A percentile compares a stretch with the other conserved stretches of the same genome.
phyloP scores from a whole-genome alignment of 35 echinoderm and acorn worm genomes.

The Lytechinus pictus region DNA sequence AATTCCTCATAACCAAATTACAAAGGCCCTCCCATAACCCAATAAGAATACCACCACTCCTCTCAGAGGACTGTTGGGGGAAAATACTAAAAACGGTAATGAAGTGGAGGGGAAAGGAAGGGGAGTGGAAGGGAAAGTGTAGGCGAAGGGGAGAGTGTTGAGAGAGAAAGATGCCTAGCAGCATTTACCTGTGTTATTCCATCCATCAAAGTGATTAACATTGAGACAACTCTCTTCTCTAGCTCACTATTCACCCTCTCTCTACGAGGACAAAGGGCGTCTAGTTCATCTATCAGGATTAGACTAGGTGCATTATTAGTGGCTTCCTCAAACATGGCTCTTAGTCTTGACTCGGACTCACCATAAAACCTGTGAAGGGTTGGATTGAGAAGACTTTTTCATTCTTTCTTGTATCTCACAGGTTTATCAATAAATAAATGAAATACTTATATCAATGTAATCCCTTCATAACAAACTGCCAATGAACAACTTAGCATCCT shows the following conservation, averaged over 20 bases:
- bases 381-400: too few species aligned
- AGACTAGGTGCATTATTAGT: conserved; percentile 69
- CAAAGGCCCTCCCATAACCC: not conserved
- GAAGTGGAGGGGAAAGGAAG: not conserved
- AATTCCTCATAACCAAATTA: not conserved
- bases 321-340: conserved; percentile 85
- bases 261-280: conserved; percentile 85
- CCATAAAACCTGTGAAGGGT: conserved; percentile 79
- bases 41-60: not conserved
- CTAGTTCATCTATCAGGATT: conserved; percentile 95
- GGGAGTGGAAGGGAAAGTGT: too few species aligned
- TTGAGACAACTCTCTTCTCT: conserved; percentile 92
- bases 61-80: too few species aligned
- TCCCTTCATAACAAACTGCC: too few species aligned
- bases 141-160: not conserved
- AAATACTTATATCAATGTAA: too few species aligned
- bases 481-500: too few species aligned
- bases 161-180: not conserved
- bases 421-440: too few species aligned
- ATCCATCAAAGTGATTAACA: conserved; percentile 89
- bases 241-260: conserved; percentile 86
- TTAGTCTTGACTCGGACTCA: conserved; percentile 86
- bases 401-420: too few species aligned
- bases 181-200: conserved; percentile 28
- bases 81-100: too few species aligned